Base-by-base conservation (phyloP, 2,113 vertebrate species). In the Empidonax alnorum region DNA sequence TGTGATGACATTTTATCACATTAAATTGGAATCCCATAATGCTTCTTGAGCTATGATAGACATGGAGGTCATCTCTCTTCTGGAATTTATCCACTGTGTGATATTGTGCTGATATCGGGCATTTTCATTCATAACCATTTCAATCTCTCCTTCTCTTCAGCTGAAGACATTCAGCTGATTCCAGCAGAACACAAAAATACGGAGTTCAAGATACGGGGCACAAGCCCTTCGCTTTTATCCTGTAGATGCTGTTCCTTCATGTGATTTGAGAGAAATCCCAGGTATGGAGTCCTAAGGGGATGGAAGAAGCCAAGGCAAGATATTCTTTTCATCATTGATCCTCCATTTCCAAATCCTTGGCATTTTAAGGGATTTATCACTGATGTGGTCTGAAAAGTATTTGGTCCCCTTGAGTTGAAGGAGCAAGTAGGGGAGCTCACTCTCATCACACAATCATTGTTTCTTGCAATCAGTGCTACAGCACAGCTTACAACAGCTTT, bases 1-100 rank as follows among this genome's bases (percentile, higher is more conserved):
- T 88, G 39, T 76, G 69, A 84, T 88, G 94, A 80, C 76, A 95
- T 95, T 96, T 95, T 90, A 71, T 77, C 63, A 80, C 59, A 75
- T 77, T 78, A 94, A 93, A 77, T 84, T 93, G 85, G 47, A 88
- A 90, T 78, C 76, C 61, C 72, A 92, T 61, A 68, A 90, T 3
- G 2, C 56, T 88, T 84, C 35, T 95, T 84, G 56, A 39, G 61
- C 25, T 59, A 0, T 52, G 47, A 86, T 39, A 61, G 90, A 86
- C 65, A 86, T 81, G 80, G 31, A 75, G 33, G 16, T 80, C 79
- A 61, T 61, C 14, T 81, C 47, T 74, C 9, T 74, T 53, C 59
- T 69, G 35, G 42, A 50, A 82, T 27, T 81, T 37, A 61, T 56
- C 47, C 46, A 44, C 31, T 16, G 21, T 22, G 37, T 24, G 75